A percentile compares a stretch with the other conserved stretches of the same genome.
Conservation (phyloP, 2,113 vertebrate genomes). For the Mastomys coucha region DNA sequence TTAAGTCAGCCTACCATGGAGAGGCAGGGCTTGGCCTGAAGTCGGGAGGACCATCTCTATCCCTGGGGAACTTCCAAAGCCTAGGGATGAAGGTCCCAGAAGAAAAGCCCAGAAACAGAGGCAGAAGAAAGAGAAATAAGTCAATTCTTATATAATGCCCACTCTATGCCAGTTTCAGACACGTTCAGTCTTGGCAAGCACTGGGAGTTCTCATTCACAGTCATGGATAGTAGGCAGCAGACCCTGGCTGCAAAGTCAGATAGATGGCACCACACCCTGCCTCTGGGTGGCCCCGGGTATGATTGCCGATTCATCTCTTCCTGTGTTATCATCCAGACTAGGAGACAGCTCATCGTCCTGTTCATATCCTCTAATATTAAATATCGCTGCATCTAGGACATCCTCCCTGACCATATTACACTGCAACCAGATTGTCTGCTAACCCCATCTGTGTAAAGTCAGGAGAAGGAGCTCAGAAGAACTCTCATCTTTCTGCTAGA, state of each 20-base stretch:
- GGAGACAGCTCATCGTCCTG: background rate
- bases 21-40: background rate
- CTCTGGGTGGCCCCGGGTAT: accelerated
- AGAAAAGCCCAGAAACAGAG: background rate
- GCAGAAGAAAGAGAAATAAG: background rate
- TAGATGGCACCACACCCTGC: too few species aligned
- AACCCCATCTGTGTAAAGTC: background rate
- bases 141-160: too few species aligned
- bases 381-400: background rate
- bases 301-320: accelerated
- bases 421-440: background rate
- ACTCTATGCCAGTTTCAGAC: background rate
- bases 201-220: background rate
- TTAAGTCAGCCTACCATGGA: accelerated
- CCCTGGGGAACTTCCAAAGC: background rate
- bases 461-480: background rate
- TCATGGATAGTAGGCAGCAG: too few species aligned
- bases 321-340: background rate
- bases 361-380: background rate
- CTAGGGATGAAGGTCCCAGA: background rate
- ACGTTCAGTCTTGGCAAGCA: background rate
- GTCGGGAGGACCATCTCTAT: background rate
- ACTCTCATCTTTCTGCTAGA: too few species aligned
- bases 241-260: background rate
- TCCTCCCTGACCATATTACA: background rate